Conservation (phyloP, 2,888 invertebrate species). For the Eupelmus urozonus region DNA sequence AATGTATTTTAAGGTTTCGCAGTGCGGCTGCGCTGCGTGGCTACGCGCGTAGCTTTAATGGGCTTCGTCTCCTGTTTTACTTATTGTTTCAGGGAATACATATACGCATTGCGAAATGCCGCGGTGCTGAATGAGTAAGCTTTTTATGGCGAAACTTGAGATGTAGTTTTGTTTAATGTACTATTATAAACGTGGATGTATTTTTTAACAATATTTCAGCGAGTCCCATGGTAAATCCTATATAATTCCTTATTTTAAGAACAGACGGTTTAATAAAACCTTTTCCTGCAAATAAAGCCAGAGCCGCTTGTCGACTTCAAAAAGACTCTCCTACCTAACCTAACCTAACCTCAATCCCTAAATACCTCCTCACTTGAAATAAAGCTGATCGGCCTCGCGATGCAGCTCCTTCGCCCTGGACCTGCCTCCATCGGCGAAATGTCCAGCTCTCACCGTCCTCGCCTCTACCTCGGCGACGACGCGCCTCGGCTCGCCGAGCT, state of each 20-base stretch:
- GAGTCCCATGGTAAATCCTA: too few relatives aligned
- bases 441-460: background rate
- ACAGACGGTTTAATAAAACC: too few relatives aligned
- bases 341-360: background rate
- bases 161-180: too few relatives aligned
- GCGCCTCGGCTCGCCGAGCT: conserved; percentile 10
- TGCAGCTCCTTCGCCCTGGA: conserved; percentile 69
- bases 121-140: too few relatives aligned
- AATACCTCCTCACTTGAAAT: conserved; percentile 48
- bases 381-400: conserved; percentile 68
- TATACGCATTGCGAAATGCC: too few relatives aligned
- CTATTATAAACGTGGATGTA: too few relatives aligned
- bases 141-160: too few relatives aligned
- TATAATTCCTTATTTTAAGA: too few relatives aligned
- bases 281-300: too few relatives aligned
- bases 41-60: conserved; percentile 2
- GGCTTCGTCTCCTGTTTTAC: conserved; percentile 5
- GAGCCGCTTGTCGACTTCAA: too few relatives aligned
- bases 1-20: conserved; percentile 51
- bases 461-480: conserved; percentile 48
- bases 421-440: conserved; percentile 50
- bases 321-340: too few relatives aligned
- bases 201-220: too few relatives aligned
- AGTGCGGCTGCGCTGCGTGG: conserved; percentile 9
- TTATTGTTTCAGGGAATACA: conserved; percentile 1